Base-by-base conservation (phyloP, 23 tunicate genomes). In the Ciona savignyi region DNA sequence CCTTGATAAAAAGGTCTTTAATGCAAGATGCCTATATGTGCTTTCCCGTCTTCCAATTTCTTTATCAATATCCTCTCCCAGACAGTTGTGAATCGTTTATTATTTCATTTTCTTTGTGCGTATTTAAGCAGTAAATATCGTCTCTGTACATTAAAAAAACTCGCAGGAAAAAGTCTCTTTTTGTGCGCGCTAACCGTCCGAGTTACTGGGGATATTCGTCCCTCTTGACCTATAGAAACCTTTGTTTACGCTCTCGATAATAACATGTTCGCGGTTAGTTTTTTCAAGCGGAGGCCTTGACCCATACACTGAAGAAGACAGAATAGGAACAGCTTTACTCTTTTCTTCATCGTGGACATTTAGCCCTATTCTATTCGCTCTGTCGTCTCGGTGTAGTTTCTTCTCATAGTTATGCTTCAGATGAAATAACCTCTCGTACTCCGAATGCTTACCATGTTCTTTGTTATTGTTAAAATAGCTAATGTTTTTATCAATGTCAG, bases 231-330 rank as follows among this genome's bases (percentile, higher is more conserved):
- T 62, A 70, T 69, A 88, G 33, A 88, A 88, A 24, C 85, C 86
- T 66, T 88, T 88, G 76, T 88, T 77, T 1, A 88, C 82, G 61
- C 84, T 72, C 68, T 88, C 82, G 4, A 88, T 84, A 3, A 68
- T 88, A 27, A 82, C 87, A 60, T 88, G 96, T 2, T 80, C 80
- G 20, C 96, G 74, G 9, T 35, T 62, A 29, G 81, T 81, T 51
- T 78, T 73, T 29, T 82, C 87, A 30, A 80, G 62, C 21, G 49
- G 63, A 27, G 96, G 84, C 3, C 82, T 49, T 3, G 67, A 29
- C n/a, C 96, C 96, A 78, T 88, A 88, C 32, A 82, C 83, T 30
- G 83, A 77, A 22, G 96, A 88, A 23, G 88, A 83, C 71, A 88
- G 77, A 11, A 78, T 67, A 23, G 87, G 87, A 23, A 82, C 87